Base-by-base conservation (phyloP, 2,113 vertebrate genomes). In the Poeciliopsis prolifica region DNA sequence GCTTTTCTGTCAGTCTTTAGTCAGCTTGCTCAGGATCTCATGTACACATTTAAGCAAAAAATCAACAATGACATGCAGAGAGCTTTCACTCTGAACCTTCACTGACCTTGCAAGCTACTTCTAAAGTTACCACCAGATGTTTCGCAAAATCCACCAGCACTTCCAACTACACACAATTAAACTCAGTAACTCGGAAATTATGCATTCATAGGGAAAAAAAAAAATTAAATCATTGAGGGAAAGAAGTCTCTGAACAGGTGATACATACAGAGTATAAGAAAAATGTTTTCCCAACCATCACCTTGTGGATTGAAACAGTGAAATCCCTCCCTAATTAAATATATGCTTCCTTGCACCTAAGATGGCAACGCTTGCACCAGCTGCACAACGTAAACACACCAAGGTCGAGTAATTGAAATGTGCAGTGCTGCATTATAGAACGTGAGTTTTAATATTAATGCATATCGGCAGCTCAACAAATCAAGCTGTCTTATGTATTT, bases 11-110 rank as follows among this genome's bases (percentile, higher is more conserved):
- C 89, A 87, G 88, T 75, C 76, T 10, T 78, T 74, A 66, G 82
- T 76, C 83, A 54, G 65, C 61, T 80, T 83, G 80, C 88, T 87
- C 72, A 81, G 86, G 78, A 88, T 89, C 82, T 70, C 48, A 60
- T 7, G 75, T 80, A 91, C 68, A 72, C 28, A 40, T 70, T 67
- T 30, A 31, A 14, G 79, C 62, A 64, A 58, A 35, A 79, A 85
- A 87, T 92, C 62, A 82, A 82, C 83, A 78, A 54, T 80, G 89
- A 89, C 85, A 68, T 67, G 66, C 72, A 24, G 51, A 31, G 77
- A 82, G 77, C 70, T 75, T 73, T 72, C 30, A 12, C 77, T 77
- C 68, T 77, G 84, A 81, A 62, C 84, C 60, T 77, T 82, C 80
- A 89, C 92, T 86, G 90, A 80, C 17, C 10, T 37, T 69, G 61